Percentiles rank a stretch among this genome's conserved stretches.
phyloP scores from a whole-genome alignment of 2,113 vertebrate genomes.

The Upupa epops region DNA sequence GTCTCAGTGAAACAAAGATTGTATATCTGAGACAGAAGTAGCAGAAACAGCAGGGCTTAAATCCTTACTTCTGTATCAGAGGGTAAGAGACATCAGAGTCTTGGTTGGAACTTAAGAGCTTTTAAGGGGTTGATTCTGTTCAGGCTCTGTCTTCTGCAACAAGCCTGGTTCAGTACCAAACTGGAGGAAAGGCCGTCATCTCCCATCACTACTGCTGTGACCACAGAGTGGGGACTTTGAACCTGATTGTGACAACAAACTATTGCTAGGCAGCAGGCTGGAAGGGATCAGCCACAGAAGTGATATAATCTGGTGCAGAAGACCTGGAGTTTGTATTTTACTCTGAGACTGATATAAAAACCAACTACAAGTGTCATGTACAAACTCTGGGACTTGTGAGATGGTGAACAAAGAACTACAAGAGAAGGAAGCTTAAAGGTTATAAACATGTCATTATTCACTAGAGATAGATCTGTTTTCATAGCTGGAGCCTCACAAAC shows the following conservation, averaged over 20 bases:
- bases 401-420: background rate
- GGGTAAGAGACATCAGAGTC: background rate
- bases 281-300: background rate
- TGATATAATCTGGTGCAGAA: background rate
- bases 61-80: background rate
- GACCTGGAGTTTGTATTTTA: background rate
- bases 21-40: background rate
- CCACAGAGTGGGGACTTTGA: background rate
- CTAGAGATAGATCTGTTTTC: background rate
- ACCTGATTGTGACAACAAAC: background rate
- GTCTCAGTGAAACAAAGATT: background rate
- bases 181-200: background rate
- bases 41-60: background rate
- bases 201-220: background rate
- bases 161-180: background rate
- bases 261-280: background rate
- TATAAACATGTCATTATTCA: background rate
- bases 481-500: background rate
- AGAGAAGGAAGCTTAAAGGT: background rate
- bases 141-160: background rate
- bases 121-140: background rate
- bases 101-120: background rate
- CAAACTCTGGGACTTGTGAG: background rate
- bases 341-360: background rate
- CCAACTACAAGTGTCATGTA: background rate